Evolutionary conservation across 2,888 invertebrate genomes (phyloP), one percentile per base, ranked within the genome.

Genomic region (Crematogaster levior): DNA sequence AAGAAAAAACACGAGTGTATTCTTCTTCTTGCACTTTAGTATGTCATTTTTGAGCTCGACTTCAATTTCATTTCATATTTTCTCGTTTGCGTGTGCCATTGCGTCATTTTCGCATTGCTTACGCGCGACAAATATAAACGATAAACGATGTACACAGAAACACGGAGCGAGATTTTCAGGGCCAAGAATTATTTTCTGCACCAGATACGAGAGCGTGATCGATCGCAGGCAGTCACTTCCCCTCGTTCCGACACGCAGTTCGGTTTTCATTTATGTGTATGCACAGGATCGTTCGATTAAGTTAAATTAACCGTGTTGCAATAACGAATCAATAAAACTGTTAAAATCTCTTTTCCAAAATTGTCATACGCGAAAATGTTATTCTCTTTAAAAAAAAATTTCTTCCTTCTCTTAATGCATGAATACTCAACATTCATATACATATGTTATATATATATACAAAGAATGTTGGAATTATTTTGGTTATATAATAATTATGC

Each of bases 141-240:
- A 40, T 15, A 66, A 73, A 46, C 34, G 27, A 60, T 46, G 66
- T 30, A 40, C 10, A 65, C 46, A 43, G 72, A 61, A 53, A 37
- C n/a, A n/a, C n/a, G n/a, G n/a, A n/a, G 56, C 51, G 15, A 61
- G 73, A 83, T 77, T 89, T 91, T 90, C 89, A 90, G 74, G 91
- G 88, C 84, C 73, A 74, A 88, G 66, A 88, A 92, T 91, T 89
- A 91, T 89, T 90, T 92, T 92, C 89, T 83, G 92, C 91, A 89
- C 91, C 89, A 91, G 88, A 91, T 92, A 90, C 85, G 81, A 85
- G 30, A 81, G 68, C 53, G 61, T 66, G 84, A 91, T 91, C 92
- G 91, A 91, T 91, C 84, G 91, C 15, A 21, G 7, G 24, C 7
- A 58, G 18, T 58, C 21, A 27, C 7, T 10, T 30, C 15, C 5